Evolutionary conservation across 35 echinoderm and acorn worm genomes (phyloP), one percentile per base, ranked within the genome.

Genomic region (Chiridota heheva): DNA sequence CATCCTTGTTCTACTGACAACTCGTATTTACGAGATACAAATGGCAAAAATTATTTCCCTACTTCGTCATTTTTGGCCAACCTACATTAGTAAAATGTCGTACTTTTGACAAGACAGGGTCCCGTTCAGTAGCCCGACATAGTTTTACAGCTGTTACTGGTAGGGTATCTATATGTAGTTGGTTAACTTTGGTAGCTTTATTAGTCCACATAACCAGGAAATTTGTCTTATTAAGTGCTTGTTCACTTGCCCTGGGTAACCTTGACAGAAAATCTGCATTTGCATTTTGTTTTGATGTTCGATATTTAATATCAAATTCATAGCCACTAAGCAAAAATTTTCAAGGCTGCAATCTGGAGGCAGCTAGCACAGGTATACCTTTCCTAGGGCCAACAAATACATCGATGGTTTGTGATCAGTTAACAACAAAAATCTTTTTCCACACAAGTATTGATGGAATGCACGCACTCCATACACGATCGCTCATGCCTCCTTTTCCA

Each of bases 371-470:
- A 2, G 78, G 60, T 12, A 81, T 30, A 22, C 78, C 78, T 8
- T 47, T 43, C 30, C 72, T 71, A 1, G 78, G 55, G 51, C 67
- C 42, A 89, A 33, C 22, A 89, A 62, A 40, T 63, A 58, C 36
- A 63, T 34, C 63, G 85, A 31, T 31, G 82, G 73, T 39, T 91
- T 84, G 43, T 80, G 88, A 63, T 91, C 88, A 7, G 72, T 91
- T 4, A 78, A 41, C 20, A 90, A 34, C 5, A 36, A 61, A 32
- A 86, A 86, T 40, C 39, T 73, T 27, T 68, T 81, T 25, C 73
- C 86, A 69, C 69, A 70, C 37, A 85, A 32, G 36, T 84, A 85
- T n/a, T 69, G 34, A 58, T 88, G 63, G 26, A 73, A 73, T 4
- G 36, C 39, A 2, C 51, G 20, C 28, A 84, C 68, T 18, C 64